Conservation (phyloP, 2,888 invertebrate species). For the Syrphus vitripennis region DNA sequence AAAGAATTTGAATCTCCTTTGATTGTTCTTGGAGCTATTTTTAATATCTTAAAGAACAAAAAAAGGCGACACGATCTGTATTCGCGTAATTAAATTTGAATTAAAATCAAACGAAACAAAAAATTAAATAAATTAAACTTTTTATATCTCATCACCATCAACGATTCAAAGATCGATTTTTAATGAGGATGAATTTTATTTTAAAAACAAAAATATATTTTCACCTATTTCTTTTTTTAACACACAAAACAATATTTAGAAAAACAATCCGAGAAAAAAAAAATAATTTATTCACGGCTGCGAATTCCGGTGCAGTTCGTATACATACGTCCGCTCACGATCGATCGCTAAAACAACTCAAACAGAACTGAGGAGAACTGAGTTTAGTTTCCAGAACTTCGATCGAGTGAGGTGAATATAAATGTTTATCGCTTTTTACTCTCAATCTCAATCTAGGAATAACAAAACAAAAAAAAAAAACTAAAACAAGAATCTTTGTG, state of each 20-base stretch:
- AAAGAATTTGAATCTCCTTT: constrained; percentile 15
- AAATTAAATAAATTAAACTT: neutral
- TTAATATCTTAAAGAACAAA: neutral
- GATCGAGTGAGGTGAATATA: constrained; percentile 63
- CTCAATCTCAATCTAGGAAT: constrained; percentile 14
- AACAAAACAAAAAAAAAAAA: constrained; percentile 1
- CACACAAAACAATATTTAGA: neutral
- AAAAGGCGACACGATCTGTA: neutral
- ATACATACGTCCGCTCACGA: constrained; percentile 45
- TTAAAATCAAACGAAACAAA: neutral
- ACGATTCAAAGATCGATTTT: neutral
- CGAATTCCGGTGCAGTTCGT: neutral
- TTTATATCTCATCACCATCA: neutral
- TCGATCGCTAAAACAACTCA: constrained; percentile 72
- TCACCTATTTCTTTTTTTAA: neutral
- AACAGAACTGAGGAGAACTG: constrained; percentile 69
- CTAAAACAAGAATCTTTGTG: neutral
- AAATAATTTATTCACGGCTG: neutral
- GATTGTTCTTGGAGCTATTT: constrained; percentile 16
- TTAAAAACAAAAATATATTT: neutral
- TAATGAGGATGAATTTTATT: neutral
- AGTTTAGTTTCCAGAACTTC: constrained; percentile 60
- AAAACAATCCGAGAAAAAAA: neutral
- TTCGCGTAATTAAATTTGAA: constrained; percentile 6
- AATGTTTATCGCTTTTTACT: neutral